Evolutionary conservation across 2,113 vertebrate genomes (phyloP).

Genomic region (Balaeniceps rex): DNA sequence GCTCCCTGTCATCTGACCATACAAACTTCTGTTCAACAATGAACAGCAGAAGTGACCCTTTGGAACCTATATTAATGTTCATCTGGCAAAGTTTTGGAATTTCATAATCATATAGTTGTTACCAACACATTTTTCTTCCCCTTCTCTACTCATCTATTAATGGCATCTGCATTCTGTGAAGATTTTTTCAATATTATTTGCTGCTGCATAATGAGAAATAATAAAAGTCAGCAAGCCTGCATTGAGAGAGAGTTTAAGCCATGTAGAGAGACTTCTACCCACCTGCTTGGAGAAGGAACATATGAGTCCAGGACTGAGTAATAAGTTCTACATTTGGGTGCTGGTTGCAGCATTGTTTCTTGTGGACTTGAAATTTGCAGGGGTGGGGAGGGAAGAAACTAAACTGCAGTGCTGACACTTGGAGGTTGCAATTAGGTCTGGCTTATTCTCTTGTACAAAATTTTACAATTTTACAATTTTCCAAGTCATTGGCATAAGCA

Average conservation of each 20-base stretch:
- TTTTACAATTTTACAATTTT: neutral
- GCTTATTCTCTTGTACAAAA: neutral
- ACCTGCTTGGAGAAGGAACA: neutral
- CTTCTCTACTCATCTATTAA: neutral
- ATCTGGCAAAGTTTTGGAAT: neutral
- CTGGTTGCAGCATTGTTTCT: neutral
- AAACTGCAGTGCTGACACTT: neutral
- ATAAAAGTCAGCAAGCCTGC: neutral
- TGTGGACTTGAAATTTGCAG: neutral
- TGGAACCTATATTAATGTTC: neutral
- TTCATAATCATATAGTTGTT: neutral
- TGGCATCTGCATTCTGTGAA: neutral
- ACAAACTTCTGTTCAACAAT: neutral
- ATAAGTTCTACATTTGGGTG: neutral
- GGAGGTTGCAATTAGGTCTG: neutral
- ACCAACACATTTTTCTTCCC: neutral
- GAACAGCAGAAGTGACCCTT: neutral
- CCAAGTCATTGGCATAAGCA: neutral
- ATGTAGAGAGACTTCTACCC: neutral
- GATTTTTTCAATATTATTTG: neutral
- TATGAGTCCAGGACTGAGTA: neutral
- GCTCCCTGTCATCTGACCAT: neutral
- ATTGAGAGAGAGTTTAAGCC: neutral
- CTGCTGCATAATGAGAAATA: neutral
- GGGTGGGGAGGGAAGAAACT: neutral